Conservation (phyloP, 1,140 invertebrate species). For the Orussus abietinus region DNA sequence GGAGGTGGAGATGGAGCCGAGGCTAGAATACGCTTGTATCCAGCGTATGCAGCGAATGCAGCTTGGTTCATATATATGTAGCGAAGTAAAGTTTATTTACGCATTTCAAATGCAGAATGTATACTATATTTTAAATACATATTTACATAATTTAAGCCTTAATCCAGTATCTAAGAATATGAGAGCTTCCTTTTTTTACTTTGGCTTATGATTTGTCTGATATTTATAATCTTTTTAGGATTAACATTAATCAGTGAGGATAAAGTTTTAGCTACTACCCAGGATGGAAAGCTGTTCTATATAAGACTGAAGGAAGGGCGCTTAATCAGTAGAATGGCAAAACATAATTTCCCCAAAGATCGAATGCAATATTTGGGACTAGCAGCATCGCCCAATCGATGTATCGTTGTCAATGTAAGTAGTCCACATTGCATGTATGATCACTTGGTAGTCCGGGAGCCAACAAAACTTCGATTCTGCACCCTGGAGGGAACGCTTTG, state of each 20-base stretch:
- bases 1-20: too few relatives aligned
- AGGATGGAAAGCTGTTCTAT: constrained; percentile 30
- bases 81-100: too few relatives aligned
- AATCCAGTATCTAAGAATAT: too few relatives aligned
- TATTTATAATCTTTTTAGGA: constrained; percentile 27
- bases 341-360: constrained; percentile 24
- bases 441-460: constrained; percentile 43
- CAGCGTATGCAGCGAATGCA: too few relatives aligned
- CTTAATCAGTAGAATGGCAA: constrained; percentile 17
- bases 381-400: constrained; percentile 31
- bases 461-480: constrained; percentile 36
- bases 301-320: constrained; percentile 15
- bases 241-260: constrained; percentile 19
- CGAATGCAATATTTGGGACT: constrained; percentile 39
- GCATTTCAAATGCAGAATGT: too few relatives aligned
- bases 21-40: too few relatives aligned
- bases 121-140: too few relatives aligned
- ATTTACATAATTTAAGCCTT: too few relatives aligned
- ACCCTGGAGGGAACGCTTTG: constrained; percentile 20
- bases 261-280: constrained; percentile 31
- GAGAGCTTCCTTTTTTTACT: neutral
- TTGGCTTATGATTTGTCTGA: constrained; percentile 10
- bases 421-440: constrained; percentile 41
- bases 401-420: constrained; percentile 34
- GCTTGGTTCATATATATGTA: too few relatives aligned